phyloP scores from a whole-genome alignment of 2,888 invertebrate species.

The Drosophila emarginata region DNA sequence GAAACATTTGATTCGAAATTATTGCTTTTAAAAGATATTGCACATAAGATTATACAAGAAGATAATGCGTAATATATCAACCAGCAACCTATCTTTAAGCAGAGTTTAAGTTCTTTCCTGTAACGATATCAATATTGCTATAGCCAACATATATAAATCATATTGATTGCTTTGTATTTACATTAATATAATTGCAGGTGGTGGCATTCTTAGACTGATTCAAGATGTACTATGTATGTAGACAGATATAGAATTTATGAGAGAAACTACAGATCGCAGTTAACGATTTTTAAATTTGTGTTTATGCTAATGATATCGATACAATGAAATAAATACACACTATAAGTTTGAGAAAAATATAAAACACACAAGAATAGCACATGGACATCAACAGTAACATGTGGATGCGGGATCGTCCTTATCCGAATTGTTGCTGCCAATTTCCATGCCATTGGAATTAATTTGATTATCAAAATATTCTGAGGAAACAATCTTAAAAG shows the following conservation, averaged over 20 bases:
- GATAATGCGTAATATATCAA: no score
- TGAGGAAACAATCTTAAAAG: constrained; percentile 59
- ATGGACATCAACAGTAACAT: constrained; percentile 68
- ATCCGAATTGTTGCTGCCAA: constrained; percentile 45
- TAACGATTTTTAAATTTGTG: constrained; percentile 6
- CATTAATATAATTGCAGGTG: neutral
- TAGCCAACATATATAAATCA: neutral
- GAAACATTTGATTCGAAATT: neutral
- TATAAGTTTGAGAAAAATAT: constrained; percentile 40
- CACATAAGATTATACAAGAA: no score
- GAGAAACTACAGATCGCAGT: neutral
- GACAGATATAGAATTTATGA: neutral
- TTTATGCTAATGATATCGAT: constrained; percentile 55
- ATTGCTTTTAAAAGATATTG: no score
- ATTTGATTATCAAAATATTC: constrained; percentile 51
- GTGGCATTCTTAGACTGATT: neutral
- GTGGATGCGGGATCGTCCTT: constrained; percentile 44
- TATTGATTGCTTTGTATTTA: neutral
- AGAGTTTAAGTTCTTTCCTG: no score
- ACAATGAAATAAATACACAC: constrained; percentile 59
- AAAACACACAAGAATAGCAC: constrained; percentile 2
- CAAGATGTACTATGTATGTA: neutral
- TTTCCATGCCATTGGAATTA: constrained; percentile 50
- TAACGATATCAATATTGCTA: neutral
- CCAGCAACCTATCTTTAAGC: no score